Percentiles rank a stretch among this genome's conserved stretches.
Conservation (phyloP, 2,113 vertebrate species). For the Barbus barbus region DNA sequence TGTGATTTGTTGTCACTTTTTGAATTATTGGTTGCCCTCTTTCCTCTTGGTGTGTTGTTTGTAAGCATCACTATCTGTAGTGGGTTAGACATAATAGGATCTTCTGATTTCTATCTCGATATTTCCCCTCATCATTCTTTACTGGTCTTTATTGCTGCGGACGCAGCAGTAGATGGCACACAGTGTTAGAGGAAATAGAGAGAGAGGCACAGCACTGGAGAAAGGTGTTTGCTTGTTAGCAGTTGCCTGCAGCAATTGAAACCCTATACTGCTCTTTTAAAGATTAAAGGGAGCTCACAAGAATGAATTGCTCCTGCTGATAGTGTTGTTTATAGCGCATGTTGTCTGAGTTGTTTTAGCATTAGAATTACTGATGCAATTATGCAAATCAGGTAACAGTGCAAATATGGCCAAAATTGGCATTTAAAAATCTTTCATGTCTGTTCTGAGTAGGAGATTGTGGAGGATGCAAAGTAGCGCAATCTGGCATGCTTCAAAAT, state of each 20-base stretch:
- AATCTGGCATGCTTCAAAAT: background rate
- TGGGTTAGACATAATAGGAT: slow-evolving; percentile 28
- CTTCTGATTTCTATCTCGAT: slow-evolving; percentile 33
- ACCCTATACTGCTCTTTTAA: slow-evolving; percentile 5
- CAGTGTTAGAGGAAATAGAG: background rate
- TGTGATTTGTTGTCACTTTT: slow-evolving; percentile 18
- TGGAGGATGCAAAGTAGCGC: background rate
- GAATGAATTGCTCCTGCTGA: slow-evolving; percentile 1
- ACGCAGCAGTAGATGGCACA: slow-evolving; percentile 6
- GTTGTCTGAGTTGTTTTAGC: background rate
- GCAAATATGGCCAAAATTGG: background rate
- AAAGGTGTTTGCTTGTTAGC: slow-evolving; percentile 22
- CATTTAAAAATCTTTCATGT: background rate
- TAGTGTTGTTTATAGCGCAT: background rate
- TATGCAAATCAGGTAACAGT: slow-evolving; percentile 2
- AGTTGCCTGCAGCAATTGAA: slow-evolving; percentile 14
- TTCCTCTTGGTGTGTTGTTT: slow-evolving; percentile 27
- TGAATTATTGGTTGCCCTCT: slow-evolving; percentile 36
- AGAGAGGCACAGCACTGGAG: background rate
- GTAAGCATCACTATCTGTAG: slow-evolving; percentile 34
- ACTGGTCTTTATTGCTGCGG: slow-evolving; percentile 27
- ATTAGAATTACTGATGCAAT: background rate
- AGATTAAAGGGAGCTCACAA: slow-evolving; percentile 20
- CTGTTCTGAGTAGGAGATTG: background rate
- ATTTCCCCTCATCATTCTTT: slow-evolving; percentile 10